A percentile compares a stretch with the other conserved stretches of the same genome.
phyloP scores from a whole-genome alignment of 2,797 vertebrate species.

The Poecile montanus region DNA sequence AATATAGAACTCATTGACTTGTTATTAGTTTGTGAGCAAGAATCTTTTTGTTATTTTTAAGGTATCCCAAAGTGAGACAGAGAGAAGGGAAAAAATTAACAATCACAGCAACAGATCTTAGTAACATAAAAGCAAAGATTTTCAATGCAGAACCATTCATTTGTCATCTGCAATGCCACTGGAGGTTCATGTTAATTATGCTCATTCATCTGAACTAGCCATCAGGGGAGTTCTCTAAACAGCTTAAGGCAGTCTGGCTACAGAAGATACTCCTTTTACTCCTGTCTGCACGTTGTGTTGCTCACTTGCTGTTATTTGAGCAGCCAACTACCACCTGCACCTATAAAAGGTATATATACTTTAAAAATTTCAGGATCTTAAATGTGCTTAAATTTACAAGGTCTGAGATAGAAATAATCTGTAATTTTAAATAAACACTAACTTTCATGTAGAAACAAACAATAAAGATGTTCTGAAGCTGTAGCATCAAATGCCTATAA shows the following conservation, averaged over 20 bases:
- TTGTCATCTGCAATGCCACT: slow-evolving; percentile 72
- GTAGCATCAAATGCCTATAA: not conserved
- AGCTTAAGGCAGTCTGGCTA: slow-evolving; percentile 64
- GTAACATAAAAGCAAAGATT: slow-evolving; percentile 47
- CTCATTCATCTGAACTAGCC: slow-evolving; percentile 68
- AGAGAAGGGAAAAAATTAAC: not conserved
- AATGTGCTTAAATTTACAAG: not conserved
- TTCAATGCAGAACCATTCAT: slow-evolving; percentile 56
- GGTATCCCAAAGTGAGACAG: not conserved
- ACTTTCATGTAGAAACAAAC: not conserved
- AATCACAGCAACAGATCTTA: slow-evolving; percentile 37
- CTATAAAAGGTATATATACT: not conserved
- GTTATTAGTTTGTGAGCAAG: slow-evolving; percentile 28
- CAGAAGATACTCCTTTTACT: slow-evolving; percentile 52
- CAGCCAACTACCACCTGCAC: not conserved
- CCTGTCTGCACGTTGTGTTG: not conserved
- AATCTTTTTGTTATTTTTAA: slow-evolving; percentile 41
- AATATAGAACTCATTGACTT: slow-evolving; percentile 27
- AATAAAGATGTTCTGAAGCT: not conserved
- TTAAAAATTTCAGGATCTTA: not conserved
- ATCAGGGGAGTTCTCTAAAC: slow-evolving; percentile 63
- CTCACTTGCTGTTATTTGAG: not conserved
- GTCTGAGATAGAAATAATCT: not conserved
- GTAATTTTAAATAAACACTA: not conserved
- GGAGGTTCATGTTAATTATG: slow-evolving; percentile 74